Evolutionary conservation across 2,113 vertebrate genomes (phyloP).

Genomic region (Anguilla rostrata): DNA sequence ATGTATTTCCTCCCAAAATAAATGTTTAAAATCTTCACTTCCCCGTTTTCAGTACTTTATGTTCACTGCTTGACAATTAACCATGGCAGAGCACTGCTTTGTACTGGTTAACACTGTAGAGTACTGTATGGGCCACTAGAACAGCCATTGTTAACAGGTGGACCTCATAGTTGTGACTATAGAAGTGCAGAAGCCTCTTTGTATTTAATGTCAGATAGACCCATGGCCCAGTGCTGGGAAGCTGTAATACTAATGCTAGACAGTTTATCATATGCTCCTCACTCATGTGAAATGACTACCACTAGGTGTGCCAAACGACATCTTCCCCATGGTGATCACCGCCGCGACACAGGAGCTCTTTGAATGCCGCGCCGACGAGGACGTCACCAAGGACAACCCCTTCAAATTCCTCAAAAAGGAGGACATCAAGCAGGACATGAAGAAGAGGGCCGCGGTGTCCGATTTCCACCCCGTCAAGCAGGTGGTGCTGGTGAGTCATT

Average conservation of each 20-base stretch:
- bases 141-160: background rate
- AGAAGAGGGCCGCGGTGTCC: conserved; percentile 78
- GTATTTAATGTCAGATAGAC: background rate
- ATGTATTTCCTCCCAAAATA: too few relatives aligned
- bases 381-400: conserved; percentile 77
- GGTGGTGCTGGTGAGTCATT: conserved; percentile 70
- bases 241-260: background rate
- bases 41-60: too few relatives aligned
- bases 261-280: background rate
- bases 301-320: conserved; percentile 77
- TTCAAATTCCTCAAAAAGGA: conserved; percentile 85
- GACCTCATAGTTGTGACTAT: background rate
- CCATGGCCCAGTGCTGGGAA: background rate
- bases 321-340: conserved; percentile 85
- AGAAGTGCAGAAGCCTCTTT: background rate
- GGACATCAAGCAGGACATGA: conserved; percentile 81
- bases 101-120: background rate
- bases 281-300: background rate
- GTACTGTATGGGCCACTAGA: background rate
- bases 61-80: too few relatives aligned
- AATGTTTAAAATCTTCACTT: too few relatives aligned
- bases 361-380: conserved; percentile 73
- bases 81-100: too few relatives aligned
- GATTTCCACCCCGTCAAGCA: conserved; percentile 87
- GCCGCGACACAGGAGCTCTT: conserved; percentile 87